phyloP scores from a whole-genome alignment of 2,113 vertebrate genomes.

The Myrmophylax atrothorax region DNA sequence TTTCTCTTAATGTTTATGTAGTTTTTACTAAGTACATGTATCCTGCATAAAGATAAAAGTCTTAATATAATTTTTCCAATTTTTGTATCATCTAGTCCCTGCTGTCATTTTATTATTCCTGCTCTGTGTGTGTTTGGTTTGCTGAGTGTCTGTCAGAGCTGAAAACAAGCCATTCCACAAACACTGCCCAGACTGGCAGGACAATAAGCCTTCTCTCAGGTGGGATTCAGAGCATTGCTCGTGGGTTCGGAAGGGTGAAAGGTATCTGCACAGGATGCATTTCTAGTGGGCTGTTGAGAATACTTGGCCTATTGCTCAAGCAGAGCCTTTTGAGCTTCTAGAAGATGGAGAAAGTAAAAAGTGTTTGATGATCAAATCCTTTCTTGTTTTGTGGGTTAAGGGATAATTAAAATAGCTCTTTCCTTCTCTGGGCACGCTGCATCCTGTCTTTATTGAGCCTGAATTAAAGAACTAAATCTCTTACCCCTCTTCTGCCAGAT shows the following conservation, averaged over 20 bases:
- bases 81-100: neutral
- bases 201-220: neutral
- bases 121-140: neutral
- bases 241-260: neutral
- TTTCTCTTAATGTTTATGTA: neutral
- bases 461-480: neutral
- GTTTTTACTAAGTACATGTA: neutral
- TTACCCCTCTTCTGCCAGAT: neutral
- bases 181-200: neutral
- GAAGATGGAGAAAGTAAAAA: neutral
- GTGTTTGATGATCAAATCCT: neutral
- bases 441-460: neutral
- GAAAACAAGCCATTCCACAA: neutral
- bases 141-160: neutral
- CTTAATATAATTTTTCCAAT: conserved; percentile 7
- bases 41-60: conserved; percentile 14
- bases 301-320: neutral
- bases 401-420: neutral
- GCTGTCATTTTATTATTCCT: neutral
- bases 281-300: neutral
- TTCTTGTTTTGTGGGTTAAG: neutral
- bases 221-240: neutral
- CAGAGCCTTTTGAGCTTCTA: neutral
- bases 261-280: neutral
- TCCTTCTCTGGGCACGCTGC: neutral